Conservation (phyloP, 92 coral and sea anemone species). For the Diadumene lineata region DNA sequence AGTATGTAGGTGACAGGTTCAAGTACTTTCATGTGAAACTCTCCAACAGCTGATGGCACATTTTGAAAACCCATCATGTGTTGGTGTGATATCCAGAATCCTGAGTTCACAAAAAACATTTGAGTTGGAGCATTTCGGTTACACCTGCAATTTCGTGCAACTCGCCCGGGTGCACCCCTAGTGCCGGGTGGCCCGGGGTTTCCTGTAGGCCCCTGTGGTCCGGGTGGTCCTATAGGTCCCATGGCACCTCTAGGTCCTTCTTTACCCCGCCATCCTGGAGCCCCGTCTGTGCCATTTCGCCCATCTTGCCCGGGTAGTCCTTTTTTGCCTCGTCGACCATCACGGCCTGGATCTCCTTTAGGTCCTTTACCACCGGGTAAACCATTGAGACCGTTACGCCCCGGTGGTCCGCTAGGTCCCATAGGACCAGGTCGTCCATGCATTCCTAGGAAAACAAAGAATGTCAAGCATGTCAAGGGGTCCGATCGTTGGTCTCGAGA, state of each 20-base stretch:
- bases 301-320: conserved; percentile 72
- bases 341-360: conserved; percentile 64
- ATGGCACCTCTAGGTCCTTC: conserved; percentile 78
- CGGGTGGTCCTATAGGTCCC: conserved; percentile 70
- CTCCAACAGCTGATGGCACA: conserved; percentile 69
- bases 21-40: conserved; percentile 60
- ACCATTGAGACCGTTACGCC: conserved; percentile 84
- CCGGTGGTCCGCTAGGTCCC: conserved; percentile 84
- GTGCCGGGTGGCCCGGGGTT: conserved; percentile 62
- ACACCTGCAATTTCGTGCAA: conserved; percentile 60
- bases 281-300: conserved; percentile 75
- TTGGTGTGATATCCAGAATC: conserved; percentile 76
- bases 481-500: too few species aligned
- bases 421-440: conserved; percentile 81
- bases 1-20: conserved; percentile 75
- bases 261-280: conserved; percentile 83
- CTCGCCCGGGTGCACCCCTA: conserved; percentile 78
- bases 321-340: conserved; percentile 70
- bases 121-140: conserved; percentile 72
- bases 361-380: conserved; percentile 62
- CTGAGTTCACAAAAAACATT: conserved; percentile 66
- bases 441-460: conserved; percentile 38
- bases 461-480: too few species aligned
- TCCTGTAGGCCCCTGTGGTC: conserved; percentile 58
- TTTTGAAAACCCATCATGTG: conserved; percentile 78